Base-by-base conservation (phyloP, 2,797 vertebrate genomes). In the Gobionotothen gibberifrons region DNA sequence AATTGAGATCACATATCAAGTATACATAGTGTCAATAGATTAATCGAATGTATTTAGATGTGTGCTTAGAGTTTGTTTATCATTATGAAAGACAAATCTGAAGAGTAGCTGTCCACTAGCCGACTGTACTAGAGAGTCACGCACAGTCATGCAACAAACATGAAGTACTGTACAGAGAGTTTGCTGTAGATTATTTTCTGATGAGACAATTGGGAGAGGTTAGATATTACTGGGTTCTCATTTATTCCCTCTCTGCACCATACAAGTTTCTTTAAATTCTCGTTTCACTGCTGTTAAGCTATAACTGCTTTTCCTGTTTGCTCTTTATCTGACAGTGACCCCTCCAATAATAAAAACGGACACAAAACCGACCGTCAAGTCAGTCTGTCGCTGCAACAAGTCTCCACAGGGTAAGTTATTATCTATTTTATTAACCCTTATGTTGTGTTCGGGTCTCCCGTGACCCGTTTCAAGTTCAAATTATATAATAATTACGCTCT, bases 241-340 rank as follows among this genome's bases (percentile, higher is more conserved):
- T 51, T 69, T 40, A 48, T 53, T 52, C n/a, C 66, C 10, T 56
- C 9, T 6, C 66, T 26, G 26, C 10, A 52, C 9, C 8, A 4
- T 9, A 11, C 68, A 36, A 62, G 1, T 22, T 10, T 19, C 21
- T 55, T 53, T 32, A 3, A 9, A 21, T 61, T 39, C 2, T 39
- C 4, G 2, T 7, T 32, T 64, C 0, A 21, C 14, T 57, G 29
- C 9, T 51, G 3, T 57, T 47, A 15, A 32, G 2, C 55, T 7
- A 8, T 40, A 0, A 9, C 14, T 47, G n/a, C 3, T 68, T 7
- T 74, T 71, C 19, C 9, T 60, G 5, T 59, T 57, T 72, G 13
- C 0, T 73, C 13, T 77, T 68, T 59, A 5, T 72, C 53, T 62
- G 16, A 61, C 84, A 90, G 89, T 19, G 57, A 42, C 0, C 8